Conservation (phyloP, 2,113 vertebrate genomes). For the Ardeotis arabs region DNA sequence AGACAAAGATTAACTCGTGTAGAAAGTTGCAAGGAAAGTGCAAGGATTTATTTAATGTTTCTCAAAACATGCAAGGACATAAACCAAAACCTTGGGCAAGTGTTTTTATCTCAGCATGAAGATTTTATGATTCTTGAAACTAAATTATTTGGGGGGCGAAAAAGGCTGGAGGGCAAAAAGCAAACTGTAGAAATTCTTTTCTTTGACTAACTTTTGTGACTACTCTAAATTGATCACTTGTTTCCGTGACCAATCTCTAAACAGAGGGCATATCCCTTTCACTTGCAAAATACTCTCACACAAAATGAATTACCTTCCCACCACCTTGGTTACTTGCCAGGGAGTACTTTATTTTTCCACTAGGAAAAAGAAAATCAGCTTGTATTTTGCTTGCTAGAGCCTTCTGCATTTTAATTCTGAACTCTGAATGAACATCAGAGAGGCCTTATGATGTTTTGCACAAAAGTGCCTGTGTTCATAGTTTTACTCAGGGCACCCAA, state of each 20-base stretch:
- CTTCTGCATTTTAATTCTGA: constrained; percentile 86
- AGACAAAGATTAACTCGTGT: neutral
- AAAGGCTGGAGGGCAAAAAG: neutral
- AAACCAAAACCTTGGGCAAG: neutral
- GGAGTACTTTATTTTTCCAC: constrained; percentile 78
- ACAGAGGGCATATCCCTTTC: constrained; percentile 70
- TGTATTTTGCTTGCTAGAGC: constrained; percentile 75
- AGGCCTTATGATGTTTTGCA: constrained; percentile 79
- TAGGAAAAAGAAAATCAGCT: constrained; percentile 72
- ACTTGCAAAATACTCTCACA: constrained; percentile 72
- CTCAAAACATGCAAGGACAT: neutral
- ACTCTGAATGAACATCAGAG: constrained; percentile 78
- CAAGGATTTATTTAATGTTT: neutral
- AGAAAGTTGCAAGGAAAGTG: neutral
- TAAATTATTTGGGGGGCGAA: neutral
- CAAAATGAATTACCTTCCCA: constrained; percentile 75
- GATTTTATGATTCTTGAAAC: neutral
- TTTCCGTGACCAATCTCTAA: constrained; percentile 74
- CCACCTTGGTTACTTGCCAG: constrained; percentile 66
- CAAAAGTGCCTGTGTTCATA: constrained; percentile 92
- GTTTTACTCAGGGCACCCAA: constrained; percentile 77
- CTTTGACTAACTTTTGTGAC: constrained; percentile 58
- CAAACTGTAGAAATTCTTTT: constrained; percentile 4
- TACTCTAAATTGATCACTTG: constrained; percentile 61
- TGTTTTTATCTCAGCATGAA: neutral